Evolutionary conservation across 2,113 vertebrate species (phyloP).

Genomic region (Egretta garzetta): DNA sequence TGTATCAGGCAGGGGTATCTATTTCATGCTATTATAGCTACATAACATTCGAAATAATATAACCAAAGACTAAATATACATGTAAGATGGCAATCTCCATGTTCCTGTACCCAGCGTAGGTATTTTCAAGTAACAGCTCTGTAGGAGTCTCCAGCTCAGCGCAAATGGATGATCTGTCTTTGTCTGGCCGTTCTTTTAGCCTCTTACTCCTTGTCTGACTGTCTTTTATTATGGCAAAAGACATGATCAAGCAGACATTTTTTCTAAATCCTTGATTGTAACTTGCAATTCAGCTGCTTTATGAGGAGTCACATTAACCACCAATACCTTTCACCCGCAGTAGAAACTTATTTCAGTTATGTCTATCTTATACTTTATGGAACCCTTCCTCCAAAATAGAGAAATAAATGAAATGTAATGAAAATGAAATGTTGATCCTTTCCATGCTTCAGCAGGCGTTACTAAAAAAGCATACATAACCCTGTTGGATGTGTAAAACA

Average conservation of each 20-base stretch:
- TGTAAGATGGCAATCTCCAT: not conserved
- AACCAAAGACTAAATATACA: not conserved
- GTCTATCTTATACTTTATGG: constrained; percentile 17
- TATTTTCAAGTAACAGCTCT: not conserved
- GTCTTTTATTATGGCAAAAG: constrained; percentile 5
- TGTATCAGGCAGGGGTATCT: constrained; percentile 4
- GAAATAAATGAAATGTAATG: constrained; percentile 65
- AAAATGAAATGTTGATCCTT: constrained; percentile 61
- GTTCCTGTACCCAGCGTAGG: not conserved
- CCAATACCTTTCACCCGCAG: constrained; percentile 13
- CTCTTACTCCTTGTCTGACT: not conserved
- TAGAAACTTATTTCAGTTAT: constrained; percentile 43
- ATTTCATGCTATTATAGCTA: not conserved
- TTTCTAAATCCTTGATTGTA: not conserved
- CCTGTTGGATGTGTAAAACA: constrained; percentile 33
- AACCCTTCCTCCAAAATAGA: constrained; percentile 36
- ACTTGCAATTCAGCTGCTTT: constrained; percentile 22
- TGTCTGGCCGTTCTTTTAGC: constrained; percentile 13
- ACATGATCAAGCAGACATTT: not conserved
- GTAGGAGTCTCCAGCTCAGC: not conserved
- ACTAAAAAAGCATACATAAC: constrained; percentile 56
- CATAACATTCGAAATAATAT: constrained; percentile 16
- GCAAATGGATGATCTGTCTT: not conserved
- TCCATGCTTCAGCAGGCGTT: constrained; percentile 16
- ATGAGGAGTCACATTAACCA: constrained; percentile 31